A percentile compares a stretch with the other conserved stretches of the same genome.
These are phyloP conservation scores for Acropora tenuis DNA, from an alignment of 64 coral and sea anemone genomes.

Conservation along the genomic window DNA sequence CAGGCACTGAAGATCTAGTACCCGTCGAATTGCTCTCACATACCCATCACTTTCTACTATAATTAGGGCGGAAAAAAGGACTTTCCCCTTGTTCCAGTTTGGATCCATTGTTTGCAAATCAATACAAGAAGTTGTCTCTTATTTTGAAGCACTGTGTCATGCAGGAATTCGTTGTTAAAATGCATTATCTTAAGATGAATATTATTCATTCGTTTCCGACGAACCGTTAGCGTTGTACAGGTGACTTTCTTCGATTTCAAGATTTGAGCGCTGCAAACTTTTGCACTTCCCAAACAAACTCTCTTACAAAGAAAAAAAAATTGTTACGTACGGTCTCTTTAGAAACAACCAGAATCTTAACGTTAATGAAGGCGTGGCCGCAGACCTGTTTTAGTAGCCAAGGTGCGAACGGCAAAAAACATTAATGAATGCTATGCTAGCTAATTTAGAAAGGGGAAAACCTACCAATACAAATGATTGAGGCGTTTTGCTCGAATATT, in stretches of 20 bases:
- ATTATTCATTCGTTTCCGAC: neutral
- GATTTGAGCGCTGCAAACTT: neutral
- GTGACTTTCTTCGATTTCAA: neutral
- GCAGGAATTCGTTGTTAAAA: neutral
- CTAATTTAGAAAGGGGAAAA: neutral
- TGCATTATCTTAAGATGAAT: neutral
- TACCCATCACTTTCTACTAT: too few species aligned
- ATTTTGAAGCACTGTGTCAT: neutral
- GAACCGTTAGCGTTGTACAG: neutral
- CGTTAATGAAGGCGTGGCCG: neutral
- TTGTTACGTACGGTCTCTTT: neutral
- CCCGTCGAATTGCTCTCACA: too few species aligned
- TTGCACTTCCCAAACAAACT: neutral
- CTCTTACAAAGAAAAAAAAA: neutral
- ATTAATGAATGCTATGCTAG: too few species aligned
- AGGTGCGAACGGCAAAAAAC: too few species aligned
- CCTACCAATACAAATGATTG: neutral
- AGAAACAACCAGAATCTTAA: too few species aligned
- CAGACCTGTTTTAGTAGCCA: too few species aligned
- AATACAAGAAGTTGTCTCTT: neutral
- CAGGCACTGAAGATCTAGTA: too few species aligned
- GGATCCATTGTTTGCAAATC: neutral
- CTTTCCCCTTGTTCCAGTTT: neutral
- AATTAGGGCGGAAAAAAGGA: neutral
- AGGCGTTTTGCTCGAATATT: neutral